phyloP scores from a whole-genome alignment of 2,797 vertebrate species.

The Falco columbarius region DNA sequence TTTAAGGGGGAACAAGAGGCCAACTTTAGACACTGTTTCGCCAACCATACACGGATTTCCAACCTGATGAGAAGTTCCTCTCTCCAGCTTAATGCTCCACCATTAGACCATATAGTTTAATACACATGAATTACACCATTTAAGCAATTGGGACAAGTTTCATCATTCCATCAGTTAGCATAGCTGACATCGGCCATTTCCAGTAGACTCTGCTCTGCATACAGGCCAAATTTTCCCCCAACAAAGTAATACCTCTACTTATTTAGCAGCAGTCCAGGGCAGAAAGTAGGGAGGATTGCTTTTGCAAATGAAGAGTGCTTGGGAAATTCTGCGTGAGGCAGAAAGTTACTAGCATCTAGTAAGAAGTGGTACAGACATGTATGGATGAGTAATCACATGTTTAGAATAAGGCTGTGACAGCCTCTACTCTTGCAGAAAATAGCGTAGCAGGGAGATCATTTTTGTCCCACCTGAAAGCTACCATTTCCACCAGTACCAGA shows the following conservation, averaged over 20 bases:
- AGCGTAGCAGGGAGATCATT: background rate
- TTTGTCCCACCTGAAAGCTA: background rate
- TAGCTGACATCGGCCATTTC: background rate
- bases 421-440: background rate
- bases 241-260: background rate
- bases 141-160: background rate
- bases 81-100: background rate
- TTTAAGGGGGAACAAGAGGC: slow-evolving; percentile 75
- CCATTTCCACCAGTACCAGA: background rate
- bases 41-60: background rate
- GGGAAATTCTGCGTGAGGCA: background rate
- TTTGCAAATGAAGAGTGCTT: background rate
- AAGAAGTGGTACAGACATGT: background rate
- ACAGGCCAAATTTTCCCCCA: background rate
- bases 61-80: background rate
- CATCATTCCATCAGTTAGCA: background rate
- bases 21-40: background rate
- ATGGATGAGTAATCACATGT: background rate
- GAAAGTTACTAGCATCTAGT: background rate
- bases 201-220: background rate
- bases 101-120: background rate
- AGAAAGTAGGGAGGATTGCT: background rate
- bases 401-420: background rate
- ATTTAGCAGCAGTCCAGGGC: background rate
- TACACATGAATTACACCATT: background rate